Evolutionary conservation across 2,113 vertebrate genomes (phyloP).

Genomic region (Jaculus jaculus): DNA sequence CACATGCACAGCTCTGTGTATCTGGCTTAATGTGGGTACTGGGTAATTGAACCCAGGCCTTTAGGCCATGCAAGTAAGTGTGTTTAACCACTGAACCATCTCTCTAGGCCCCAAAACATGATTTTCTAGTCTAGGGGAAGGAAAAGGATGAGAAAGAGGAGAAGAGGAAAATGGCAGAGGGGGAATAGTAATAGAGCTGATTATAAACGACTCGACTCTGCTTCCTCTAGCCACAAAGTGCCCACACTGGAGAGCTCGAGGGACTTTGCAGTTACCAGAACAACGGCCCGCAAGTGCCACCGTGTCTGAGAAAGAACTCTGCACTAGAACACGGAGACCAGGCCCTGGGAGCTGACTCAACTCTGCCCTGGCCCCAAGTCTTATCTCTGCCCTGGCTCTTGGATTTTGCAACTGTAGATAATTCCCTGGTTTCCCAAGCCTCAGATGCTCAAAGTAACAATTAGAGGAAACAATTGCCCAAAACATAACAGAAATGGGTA

Average conservation of each 20-base stretch:
- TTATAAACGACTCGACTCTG: neutral
- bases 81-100: no score
- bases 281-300: neutral
- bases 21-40: no score
- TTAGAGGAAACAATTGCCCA: constrained; percentile 5
- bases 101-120: no score
- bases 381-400: neutral
- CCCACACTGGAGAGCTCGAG: neutral
- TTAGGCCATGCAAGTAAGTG: no score
- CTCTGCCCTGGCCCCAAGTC: neutral
- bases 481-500: neutral
- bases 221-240: neutral
- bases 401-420: neutral
- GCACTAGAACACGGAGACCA: neutral
- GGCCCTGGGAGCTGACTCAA: neutral
- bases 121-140: neutral
- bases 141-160: neutral
- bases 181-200: neutral
- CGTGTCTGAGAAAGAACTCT: neutral
- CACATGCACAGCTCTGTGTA: no score
- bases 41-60: no score
- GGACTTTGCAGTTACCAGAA: neutral
- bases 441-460: constrained; percentile 9
- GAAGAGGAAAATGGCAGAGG: neutral
- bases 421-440: neutral